These are phyloP conservation scores for Pachymerium ferrugineum DNA, from an alignment of 2,888 invertebrate genomes.

Conservation along the genomic window DNA sequence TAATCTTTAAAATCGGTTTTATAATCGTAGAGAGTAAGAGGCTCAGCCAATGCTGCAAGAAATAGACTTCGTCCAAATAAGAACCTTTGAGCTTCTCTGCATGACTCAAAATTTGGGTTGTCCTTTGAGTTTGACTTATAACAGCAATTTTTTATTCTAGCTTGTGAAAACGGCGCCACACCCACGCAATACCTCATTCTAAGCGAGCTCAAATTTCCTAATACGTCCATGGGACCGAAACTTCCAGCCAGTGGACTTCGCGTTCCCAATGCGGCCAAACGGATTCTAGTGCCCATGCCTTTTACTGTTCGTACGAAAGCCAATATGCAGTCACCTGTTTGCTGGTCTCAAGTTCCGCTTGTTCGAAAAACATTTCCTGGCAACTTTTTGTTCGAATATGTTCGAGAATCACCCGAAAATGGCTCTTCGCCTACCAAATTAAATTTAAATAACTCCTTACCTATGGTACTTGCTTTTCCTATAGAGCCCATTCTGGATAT, in stretches of 20 bases:
- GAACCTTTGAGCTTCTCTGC: no score
- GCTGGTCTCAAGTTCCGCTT: constrained; percentile 43
- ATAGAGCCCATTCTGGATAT: constrained; percentile 67
- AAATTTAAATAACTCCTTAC: constrained; percentile 61
- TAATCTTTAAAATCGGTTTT: no score
- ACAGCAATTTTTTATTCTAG: constrained; percentile 29
- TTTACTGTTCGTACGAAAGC: constrained; percentile 33
- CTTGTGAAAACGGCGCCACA: constrained; percentile 36
- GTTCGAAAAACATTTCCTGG: constrained; percentile 62
- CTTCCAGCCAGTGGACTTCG: constrained; percentile 12
- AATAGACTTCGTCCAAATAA: no score
- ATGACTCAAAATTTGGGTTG: no score
- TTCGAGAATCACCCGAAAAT: constrained; percentile 56
- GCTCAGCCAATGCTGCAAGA: no score
- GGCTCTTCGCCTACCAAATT: constrained; percentile 60
- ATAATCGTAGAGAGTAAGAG: no score
- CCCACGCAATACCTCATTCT: constrained; percentile 36
- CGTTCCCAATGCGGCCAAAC: constrained; percentile 35
- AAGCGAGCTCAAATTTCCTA: constrained; percentile 36
- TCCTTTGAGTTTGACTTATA: no score
- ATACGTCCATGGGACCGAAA: constrained; percentile 31
- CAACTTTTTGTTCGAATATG: constrained; percentile 68
- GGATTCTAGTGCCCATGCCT: constrained; percentile 35
- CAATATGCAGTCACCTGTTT: constrained; percentile 1
- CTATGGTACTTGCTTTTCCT: constrained; percentile 63